A percentile compares a stretch with the other conserved stretches of the same genome.
Conservation (phyloP, 2,888 invertebrate genomes). For the Chrysopilus asiliformis region DNA sequence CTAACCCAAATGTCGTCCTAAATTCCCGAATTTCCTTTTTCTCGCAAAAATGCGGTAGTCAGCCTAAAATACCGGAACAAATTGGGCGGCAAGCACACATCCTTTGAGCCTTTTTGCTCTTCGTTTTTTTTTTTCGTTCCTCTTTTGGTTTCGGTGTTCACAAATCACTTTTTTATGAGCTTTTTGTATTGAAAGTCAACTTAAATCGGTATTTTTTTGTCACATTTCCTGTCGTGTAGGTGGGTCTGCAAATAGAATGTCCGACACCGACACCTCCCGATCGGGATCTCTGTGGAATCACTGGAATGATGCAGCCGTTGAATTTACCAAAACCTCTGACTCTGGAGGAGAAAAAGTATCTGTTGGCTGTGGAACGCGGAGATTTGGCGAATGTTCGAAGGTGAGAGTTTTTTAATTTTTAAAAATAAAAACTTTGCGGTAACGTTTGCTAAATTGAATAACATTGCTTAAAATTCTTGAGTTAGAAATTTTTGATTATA, state of each 20-base stretch:
- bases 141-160: not conserved
- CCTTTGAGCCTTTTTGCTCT: too few relatives aligned
- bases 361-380: conserved; percentile 84
- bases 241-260: conserved; percentile 18
- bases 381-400: conserved; percentile 78
- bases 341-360: conserved; percentile 79
- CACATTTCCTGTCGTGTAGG: conserved; percentile 5
- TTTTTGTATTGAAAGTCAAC: not conserved
- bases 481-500: too few relatives aligned
- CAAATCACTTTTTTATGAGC: conserved; percentile 5
- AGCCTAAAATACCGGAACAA: too few relatives aligned
- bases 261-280: conserved; percentile 15
- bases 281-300: conserved; percentile 1
- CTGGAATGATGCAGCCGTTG: conserved; percentile 39
- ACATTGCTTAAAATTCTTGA: too few relatives aligned
- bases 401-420: conserved; percentile 32
- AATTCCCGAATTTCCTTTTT: too few relatives aligned
- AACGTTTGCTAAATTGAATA: too few relatives aligned
- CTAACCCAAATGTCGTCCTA: too few relatives aligned
- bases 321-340: conserved; percentile 59
- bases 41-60: too few relatives aligned
- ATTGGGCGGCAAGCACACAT: too few relatives aligned
- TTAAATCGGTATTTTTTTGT: not conserved
- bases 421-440: conserved; percentile 3
- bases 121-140: too few relatives aligned